Percentiles rank a stretch among this genome's conserved stretches.
phyloP scores from a whole-genome alignment of 2,797 vertebrate genomes.

The Bryconaethiops microstoma region DNA sequence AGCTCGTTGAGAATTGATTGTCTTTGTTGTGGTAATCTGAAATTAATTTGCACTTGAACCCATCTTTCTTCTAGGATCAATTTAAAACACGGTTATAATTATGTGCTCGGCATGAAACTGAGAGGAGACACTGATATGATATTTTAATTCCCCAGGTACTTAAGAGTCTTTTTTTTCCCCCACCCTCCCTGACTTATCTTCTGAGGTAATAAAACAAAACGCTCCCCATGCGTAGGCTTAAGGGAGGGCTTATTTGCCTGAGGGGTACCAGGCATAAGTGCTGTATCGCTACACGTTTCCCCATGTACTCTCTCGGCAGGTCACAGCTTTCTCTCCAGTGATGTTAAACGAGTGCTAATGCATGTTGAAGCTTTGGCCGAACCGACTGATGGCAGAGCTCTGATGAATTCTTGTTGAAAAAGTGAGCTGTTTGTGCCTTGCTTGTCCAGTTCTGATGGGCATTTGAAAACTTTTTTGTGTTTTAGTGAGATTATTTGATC shows the following conservation, averaged over 20 bases:
- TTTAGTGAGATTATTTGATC: slow-evolving; percentile 82
- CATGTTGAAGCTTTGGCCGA: slow-evolving; percentile 75
- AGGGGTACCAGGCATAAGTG: slow-evolving; percentile 94
- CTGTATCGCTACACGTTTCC: slow-evolving; percentile 88
- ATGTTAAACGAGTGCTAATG: slow-evolving; percentile 88
- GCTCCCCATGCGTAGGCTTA: slow-evolving; percentile 87
- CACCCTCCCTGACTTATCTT: slow-evolving; percentile 84
- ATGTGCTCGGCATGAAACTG: slow-evolving; percentile 88
- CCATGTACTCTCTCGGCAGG: slow-evolving; percentile 89
- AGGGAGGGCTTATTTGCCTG: slow-evolving; percentile 93
- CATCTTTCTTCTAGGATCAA: slow-evolving; percentile 98
- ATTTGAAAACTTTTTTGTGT: slow-evolving; percentile 78
- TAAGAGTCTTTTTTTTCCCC: slow-evolving; percentile 70
- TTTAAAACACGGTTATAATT: slow-evolving; percentile 96
- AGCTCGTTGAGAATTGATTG: slow-evolving; percentile 90
- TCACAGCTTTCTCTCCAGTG: slow-evolving; percentile 84
- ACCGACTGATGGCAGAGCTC: slow-evolving; percentile 48
- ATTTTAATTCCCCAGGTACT: slow-evolving; percentile 95
- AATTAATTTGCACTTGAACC: slow-evolving; percentile 99
- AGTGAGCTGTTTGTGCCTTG: slow-evolving; percentile 67
- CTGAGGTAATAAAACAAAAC: slow-evolving; percentile 97
- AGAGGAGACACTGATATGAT: slow-evolving; percentile 91
- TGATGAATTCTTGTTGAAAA: slow-evolving; percentile 62
- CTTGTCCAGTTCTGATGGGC: slow-evolving; percentile 73
- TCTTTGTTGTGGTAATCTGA: slow-evolving; percentile 99